Evolutionary conservation across 2,113 vertebrate genomes (phyloP), one percentile per base, ranked within the genome.

Genomic region (Bubalus kerabau): DNA sequence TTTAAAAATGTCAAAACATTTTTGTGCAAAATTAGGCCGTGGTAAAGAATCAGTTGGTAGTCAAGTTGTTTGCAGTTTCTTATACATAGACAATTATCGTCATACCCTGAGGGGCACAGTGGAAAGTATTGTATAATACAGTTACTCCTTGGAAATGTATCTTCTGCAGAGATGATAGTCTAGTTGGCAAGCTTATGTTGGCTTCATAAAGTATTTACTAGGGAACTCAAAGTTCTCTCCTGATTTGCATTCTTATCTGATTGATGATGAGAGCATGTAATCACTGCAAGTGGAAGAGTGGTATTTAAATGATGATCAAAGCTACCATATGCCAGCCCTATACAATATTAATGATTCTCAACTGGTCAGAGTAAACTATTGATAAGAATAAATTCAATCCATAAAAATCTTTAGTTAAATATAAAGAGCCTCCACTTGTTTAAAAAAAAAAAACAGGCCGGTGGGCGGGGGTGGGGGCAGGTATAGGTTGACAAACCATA

Each of bases 201-300:
- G 67, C 78, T 94, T 95, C 93, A n/a, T 74, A 56, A 97, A 95
- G 28, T 71, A 93, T 93, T 96, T 90, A 87, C 71, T 50, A 89
- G 43, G 59, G 56, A 40, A 92, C 57, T 95, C 56, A 59, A 74
- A 80, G 24, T 60, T 91, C 56, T 89, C 82, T 90, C 43, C 91
- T 92, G 83, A 90, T 97, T 76, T 93, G 62, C 26, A 62, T 32
- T 90, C 90, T 86, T 62, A 71, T 84, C 86, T 96, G 84, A 83
- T 71, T 26, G 57, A 62, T 60, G 76, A 62, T 7, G 57, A 30
- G 9, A 43, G 16, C 24, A 30, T 80, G 52, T 28, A 28, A 56
- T 95, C 67, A 40, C 57, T 26, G 14, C 6, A 52, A 71, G 82
- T 26, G 30, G 43, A 80, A 90, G 36, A 32, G 64, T 6, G 17